Percentiles rank a stretch among this genome's conserved stretches.
These are phyloP conservation scores for Syngnathus rostellatus DNA, from an alignment of 2,797 vertebrate species.

Conservation along the genomic window DNA sequence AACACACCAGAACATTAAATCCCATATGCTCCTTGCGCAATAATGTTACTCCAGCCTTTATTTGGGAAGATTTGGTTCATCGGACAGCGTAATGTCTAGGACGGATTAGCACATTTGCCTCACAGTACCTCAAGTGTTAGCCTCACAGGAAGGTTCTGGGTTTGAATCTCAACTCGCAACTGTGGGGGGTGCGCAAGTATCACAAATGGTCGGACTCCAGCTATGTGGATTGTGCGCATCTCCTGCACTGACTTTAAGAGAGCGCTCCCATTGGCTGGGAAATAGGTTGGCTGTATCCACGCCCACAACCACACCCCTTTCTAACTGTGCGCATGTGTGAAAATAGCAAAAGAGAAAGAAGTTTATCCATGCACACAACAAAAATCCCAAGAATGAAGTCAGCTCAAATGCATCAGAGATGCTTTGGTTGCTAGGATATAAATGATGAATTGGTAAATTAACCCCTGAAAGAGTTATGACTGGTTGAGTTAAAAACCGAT, in stretches of 20 bases:
- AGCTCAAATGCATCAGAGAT: background rate
- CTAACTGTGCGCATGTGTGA: too few species aligned
- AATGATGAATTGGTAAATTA: too few species aligned
- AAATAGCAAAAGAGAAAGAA: too few species aligned
- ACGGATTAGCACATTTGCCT: too few species aligned
- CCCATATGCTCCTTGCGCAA: background rate
- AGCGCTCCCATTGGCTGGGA: too few species aligned
- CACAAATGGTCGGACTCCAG: too few species aligned
- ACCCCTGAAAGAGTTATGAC: background rate
- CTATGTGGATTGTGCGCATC: too few species aligned
- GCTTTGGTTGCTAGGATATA: background rate
- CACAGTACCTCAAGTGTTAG: background rate
- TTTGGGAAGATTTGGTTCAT: background rate
- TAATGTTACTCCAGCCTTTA: background rate
- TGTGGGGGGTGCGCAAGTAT: too few species aligned
- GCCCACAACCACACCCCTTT: too few species aligned
- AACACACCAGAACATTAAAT: slow-evolving; percentile 1
- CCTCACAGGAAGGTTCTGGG: background rate
- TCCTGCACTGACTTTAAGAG: too few species aligned
- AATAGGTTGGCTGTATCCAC: background rate
- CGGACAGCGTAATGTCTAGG: background rate
- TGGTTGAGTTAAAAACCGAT: background rate
- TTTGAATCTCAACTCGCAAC: too few species aligned
- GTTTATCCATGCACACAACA: background rate
- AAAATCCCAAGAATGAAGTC: background rate